Conservation (phyloP, 1,140 invertebrate species). For the Camponotus vicinus region DNA sequence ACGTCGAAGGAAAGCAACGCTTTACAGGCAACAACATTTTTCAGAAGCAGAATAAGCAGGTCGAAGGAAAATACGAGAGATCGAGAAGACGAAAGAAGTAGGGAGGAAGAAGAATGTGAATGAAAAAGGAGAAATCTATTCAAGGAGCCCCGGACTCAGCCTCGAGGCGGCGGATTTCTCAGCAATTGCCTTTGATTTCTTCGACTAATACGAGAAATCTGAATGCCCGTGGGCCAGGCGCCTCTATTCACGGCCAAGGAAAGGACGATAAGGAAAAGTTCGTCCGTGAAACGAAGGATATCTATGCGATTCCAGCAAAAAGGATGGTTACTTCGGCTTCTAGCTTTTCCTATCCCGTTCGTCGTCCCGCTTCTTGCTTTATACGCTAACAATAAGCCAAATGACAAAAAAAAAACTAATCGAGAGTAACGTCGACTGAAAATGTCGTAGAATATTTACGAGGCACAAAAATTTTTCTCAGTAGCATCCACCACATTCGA, state of each 20-base stretch:
- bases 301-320: conserved; percentile 26
- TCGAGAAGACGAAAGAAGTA: neutral
- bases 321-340: neutral
- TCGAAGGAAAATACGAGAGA: conserved; percentile 10
- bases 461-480: neutral
- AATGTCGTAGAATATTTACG: neutral
- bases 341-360: conserved; percentile 5
- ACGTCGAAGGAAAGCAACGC: conserved; percentile 34
- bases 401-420: conserved; percentile 39
- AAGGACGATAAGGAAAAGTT: conserved; percentile 19
- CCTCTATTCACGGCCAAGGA: conserved; percentile 34
- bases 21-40: conserved; percentile 70
- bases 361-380: conserved; percentile 1
- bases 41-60: conserved; percentile 36
- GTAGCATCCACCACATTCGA: neutral
- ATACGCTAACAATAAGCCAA: neutral
- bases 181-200: conserved; percentile 74
- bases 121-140: conserved; percentile 60
- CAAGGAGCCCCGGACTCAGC: conserved; percentile 55
- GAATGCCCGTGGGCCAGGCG: conserved; percentile 59
- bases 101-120: neutral
- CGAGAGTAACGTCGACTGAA: neutral
- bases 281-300: neutral
- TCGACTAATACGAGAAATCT: conserved; percentile 70
- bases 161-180: conserved; percentile 60